phyloP scores from a whole-genome alignment of 2,888 invertebrate species.

The Tetranychus truncatus region DNA sequence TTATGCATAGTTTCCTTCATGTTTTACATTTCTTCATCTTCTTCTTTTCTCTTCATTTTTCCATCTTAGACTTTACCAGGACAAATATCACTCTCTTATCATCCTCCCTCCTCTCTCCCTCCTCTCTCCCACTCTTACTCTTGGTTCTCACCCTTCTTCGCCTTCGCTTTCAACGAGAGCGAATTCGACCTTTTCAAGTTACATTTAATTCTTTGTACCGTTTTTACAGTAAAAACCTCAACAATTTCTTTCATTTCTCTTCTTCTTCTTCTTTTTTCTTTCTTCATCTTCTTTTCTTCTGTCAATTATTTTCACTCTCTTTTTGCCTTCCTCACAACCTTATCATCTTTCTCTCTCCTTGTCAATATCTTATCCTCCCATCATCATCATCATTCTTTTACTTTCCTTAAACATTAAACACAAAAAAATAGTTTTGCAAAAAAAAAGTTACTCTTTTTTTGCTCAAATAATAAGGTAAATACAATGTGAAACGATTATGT shows the following conservation, averaged over 20 bases:
- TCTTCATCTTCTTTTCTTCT: neutral
- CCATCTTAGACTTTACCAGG: too few species aligned
- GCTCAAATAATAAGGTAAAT: neutral
- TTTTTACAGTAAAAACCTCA: neutral
- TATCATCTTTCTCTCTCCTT: neutral
- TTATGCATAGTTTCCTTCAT: neutral
- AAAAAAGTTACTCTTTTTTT: neutral
- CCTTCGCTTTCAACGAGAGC: neutral
- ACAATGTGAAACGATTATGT: neutral
- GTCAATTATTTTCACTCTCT: conserved; percentile 7
- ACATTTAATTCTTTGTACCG: neutral
- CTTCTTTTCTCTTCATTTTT: too few species aligned
- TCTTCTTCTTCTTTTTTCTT: neutral
- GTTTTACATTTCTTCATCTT: too few species aligned
- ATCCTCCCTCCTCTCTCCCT: neutral
- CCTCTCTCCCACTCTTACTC: neutral
- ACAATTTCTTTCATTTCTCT: neutral
- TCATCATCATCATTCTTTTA: neutral
- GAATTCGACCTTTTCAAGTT: neutral
- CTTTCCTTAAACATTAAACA: neutral
- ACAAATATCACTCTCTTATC: neutral
- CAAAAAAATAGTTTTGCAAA: neutral
- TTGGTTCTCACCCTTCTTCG: conserved; percentile 11
- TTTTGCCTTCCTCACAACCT: neutral
- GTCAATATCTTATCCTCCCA: neutral